phyloP scores from a whole-genome alignment of 2,888 invertebrate species.

The Anagyrus pseudococci region DNA sequence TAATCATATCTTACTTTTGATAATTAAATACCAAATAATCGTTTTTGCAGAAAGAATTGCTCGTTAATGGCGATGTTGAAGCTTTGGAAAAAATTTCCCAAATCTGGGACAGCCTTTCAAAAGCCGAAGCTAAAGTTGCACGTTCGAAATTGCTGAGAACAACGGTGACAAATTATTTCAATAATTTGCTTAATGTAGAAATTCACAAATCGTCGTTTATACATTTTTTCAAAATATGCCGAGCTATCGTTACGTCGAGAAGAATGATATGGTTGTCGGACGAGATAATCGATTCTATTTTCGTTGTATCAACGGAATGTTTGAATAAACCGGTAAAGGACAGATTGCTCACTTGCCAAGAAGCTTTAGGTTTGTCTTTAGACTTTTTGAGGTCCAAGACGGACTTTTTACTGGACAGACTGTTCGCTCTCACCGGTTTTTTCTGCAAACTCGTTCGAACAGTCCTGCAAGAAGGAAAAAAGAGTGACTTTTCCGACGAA shows the following conservation, averaged over 20 bases:
- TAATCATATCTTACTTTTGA: slow-evolving; percentile 25
- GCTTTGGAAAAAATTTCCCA: slow-evolving; percentile 42
- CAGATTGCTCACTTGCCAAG: slow-evolving; percentile 42
- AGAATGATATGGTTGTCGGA: slow-evolving; percentile 39
- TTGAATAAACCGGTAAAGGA: slow-evolving; percentile 22
- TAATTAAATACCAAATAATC: slow-evolving; percentile 12
- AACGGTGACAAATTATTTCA: slow-evolving; percentile 44
- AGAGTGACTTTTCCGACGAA: slow-evolving; percentile 38
- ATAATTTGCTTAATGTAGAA: slow-evolving; percentile 38
- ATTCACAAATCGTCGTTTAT: slow-evolving; percentile 33
- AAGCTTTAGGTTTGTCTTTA: slow-evolving; percentile 47
- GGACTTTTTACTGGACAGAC: slow-evolving; percentile 47
- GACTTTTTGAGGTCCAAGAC: slow-evolving; percentile 47
- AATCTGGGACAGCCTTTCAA: slow-evolving; percentile 51
- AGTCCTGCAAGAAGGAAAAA: slow-evolving; percentile 45
- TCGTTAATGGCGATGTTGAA: slow-evolving; percentile 36
- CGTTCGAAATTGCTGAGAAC: slow-evolving; percentile 46
- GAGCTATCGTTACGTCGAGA: slow-evolving; percentile 29
- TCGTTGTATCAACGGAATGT: slow-evolving; percentile 44
- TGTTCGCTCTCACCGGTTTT: slow-evolving; percentile 48
- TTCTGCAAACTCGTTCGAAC: slow-evolving; percentile 46
- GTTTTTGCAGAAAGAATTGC: slow-evolving; percentile 41
- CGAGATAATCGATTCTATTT: slow-evolving; percentile 47
- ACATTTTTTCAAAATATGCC: slow-evolving; percentile 25
- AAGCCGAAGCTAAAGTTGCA: slow-evolving; percentile 44